These are phyloP conservation scores for Lysiphlebus fabarum DNA, from an alignment of 1,140 invertebrate species.

Conservation along the genomic window DNA sequence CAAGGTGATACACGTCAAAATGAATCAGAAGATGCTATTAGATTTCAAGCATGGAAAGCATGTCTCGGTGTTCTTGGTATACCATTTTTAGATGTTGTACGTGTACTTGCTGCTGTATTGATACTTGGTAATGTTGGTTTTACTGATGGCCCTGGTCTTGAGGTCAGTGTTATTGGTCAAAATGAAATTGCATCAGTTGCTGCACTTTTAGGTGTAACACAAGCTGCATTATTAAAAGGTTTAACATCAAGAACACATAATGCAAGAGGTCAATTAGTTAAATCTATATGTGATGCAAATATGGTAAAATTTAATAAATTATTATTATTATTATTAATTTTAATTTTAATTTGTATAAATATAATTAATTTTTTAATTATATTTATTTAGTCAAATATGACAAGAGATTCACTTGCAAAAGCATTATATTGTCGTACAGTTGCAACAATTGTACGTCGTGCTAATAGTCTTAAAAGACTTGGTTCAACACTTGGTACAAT, in stretches of 20 bases:
- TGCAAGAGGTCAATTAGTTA: conserved; percentile 77
- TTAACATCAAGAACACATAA: conserved; percentile 82
- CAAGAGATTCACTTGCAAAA: conserved; percentile 85
- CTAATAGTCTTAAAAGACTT: conserved; percentile 85
- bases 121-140: conserved; percentile 90
- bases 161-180: conserved; percentile 74
- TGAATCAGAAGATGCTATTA: conserved; percentile 69
- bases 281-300: conserved; percentile 78
- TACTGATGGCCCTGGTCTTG: conserved; percentile 68
- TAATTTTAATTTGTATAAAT: conserved; percentile 6
- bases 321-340: conserved; percentile 6
- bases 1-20: conserved; percentile 72
- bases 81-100: conserved; percentile 88
- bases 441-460: conserved; percentile 87
- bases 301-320: conserved; percentile 57
- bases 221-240: conserved; percentile 73
- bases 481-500: conserved; percentile 85
- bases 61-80: conserved; percentile 85
- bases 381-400: conserved; percentile 69
- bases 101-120: conserved; percentile 85
- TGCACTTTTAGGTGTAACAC: conserved; percentile 76
- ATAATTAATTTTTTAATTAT: conserved; percentile 23
- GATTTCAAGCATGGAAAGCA: conserved; percentile 87
- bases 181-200: conserved; percentile 80
- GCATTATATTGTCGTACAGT: conserved; percentile 91